Conservation (phyloP, 2,797 vertebrate species). For the Erpetoichthys calabaricus region DNA sequence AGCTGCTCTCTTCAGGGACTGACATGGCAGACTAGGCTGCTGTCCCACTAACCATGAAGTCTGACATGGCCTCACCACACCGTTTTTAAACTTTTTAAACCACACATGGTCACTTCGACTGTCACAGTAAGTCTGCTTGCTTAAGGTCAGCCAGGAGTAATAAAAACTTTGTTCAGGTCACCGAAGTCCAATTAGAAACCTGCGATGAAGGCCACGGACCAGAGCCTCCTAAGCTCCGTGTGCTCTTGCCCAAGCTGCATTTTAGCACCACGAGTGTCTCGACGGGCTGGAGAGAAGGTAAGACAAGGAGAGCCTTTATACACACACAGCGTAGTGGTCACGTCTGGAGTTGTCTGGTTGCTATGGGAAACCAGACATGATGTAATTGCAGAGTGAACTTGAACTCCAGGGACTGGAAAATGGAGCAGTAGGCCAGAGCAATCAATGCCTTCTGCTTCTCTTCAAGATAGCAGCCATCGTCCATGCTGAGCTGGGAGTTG, state of each 20-base stretch:
- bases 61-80: too few species aligned
- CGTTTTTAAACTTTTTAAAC: too few species aligned
- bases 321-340: constrained; percentile 24
- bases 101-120: too few species aligned
- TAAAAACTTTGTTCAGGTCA: too few species aligned
- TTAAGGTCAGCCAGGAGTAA: too few species aligned
- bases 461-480: constrained; percentile 1
- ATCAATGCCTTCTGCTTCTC: constrained; percentile 12
- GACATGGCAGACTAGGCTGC: too few species aligned
- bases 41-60: too few species aligned
- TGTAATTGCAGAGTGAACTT: constrained; percentile 53
- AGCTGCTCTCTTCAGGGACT: too few species aligned
- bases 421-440: constrained; percentile 18
- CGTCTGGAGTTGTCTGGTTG: constrained; percentile 55
- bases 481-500: not conserved
- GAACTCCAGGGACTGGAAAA: constrained; percentile 35
- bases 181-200: not conserved
- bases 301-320: constrained; percentile 7
- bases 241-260: not conserved
- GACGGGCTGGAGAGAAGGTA: not conserved
- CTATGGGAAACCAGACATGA: constrained; percentile 67
- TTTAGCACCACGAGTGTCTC: not conserved
- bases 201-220: not conserved
- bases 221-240: not conserved
- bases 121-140: too few species aligned